These are phyloP conservation scores for Mizuhopecten yessoensis DNA, from an alignment of 1,140 invertebrate species.

Conservation along the genomic window DNA sequence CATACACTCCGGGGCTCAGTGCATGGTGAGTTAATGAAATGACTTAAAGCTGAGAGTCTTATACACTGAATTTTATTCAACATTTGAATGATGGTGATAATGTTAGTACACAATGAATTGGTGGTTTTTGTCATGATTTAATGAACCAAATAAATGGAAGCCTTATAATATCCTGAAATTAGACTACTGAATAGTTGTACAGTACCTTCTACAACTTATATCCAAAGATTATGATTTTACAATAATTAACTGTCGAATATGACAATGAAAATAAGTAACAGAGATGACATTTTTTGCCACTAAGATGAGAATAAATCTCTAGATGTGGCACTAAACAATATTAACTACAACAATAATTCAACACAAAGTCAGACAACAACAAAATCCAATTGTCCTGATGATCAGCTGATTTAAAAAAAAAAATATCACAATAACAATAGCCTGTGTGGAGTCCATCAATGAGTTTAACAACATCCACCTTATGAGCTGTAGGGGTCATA, in stretches of 20 bases:
- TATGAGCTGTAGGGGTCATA: no score
- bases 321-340: no score
- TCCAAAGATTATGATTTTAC: no score
- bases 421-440: not conserved
- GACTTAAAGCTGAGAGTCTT: not conserved
- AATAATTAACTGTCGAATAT: not conserved
- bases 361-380: not conserved
- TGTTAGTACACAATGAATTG: not conserved
- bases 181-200: not conserved
- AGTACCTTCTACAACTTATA: no score
- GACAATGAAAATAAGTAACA: not conserved
- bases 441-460: not conserved
- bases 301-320: no score
- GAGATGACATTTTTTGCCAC: not conserved
- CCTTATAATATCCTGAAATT: not conserved
- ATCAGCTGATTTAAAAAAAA: not conserved
- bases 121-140: no score
- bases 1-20: no score
- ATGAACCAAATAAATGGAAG: not conserved
- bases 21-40: no score
- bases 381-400: not conserved
- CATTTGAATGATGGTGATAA: not conserved
- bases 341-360: no score
- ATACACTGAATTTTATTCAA: constrained; percentile 35
- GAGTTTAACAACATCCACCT: no score